Evolutionary conservation across 92 coral and sea anemone genomes (phyloP).

Genomic region (Palythoa heliodiscus): DNA sequence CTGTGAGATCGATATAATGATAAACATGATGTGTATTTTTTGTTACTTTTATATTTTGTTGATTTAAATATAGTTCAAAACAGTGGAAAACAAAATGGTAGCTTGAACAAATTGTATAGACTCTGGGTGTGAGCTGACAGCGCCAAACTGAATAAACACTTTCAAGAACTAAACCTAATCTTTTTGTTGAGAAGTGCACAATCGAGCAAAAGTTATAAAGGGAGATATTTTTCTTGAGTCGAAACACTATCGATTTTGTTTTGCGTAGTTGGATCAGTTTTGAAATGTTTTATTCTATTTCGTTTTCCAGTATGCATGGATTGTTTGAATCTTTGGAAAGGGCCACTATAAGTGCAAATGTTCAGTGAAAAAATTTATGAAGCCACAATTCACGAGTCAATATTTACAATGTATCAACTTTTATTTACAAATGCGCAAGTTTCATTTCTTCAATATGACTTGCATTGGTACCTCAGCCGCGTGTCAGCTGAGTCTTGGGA

Average conservation of each 20-base stretch:
- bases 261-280: not conserved
- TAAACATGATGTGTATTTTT: no score
- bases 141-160: not conserved
- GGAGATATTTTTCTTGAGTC: not conserved
- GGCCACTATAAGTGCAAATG: not conserved
- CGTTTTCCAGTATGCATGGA: not conserved
- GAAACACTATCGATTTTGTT: not conserved
- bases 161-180: not conserved
- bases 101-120: no score
- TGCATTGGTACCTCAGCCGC: no score
- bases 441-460: no score
- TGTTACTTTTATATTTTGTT: no score
- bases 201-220: not conserved
- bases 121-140: no score
- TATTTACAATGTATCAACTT: not conserved
- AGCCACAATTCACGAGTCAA: not conserved
- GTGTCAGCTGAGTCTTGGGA: no score
- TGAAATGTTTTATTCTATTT: not conserved
- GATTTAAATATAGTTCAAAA: no score
- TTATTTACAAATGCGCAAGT: not conserved
- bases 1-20: no score
- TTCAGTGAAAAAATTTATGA: not conserved
- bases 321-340: not conserved
- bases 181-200: not conserved
- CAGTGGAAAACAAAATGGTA: no score